Evolutionary conservation across 1,140 invertebrate genomes (phyloP), one percentile per base, ranked within the genome.

Genomic region (Pseudomyrmex flavicornis): DNA sequence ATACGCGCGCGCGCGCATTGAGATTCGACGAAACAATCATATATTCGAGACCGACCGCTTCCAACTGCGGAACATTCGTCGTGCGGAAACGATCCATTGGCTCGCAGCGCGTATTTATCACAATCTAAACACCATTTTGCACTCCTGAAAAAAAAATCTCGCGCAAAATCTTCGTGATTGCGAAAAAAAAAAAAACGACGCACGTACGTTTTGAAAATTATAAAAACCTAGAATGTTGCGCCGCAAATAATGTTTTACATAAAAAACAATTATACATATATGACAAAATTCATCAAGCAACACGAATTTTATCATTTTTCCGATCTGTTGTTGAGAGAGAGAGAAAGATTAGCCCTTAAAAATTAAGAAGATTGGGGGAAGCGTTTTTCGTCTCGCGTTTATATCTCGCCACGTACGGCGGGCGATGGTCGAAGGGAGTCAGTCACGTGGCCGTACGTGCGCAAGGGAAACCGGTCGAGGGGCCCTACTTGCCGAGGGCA

Each of bases 401-500:
- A 7, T 56, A 62, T 70, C 15, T 22, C 56, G 15, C 48, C 50
- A 63, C 63, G 69, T 80, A 54, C n/a, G 63, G 58, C 17, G 76
- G 77, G 17, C 66, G 59, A 73, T 13, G 75, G 66, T 83, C 73
- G 61, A 87, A 72, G 69, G 46, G n/a, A 74, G 85, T 75, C 82
- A 66, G 85, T 88, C 85, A 88, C 85, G 85, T 74, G 85, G 54
- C 1, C 48, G 66, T 86, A 87, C 86, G 86, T 87, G 86, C 86
- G 58, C 59, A 17, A 83, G 72, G 46, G 70, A 22, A 10, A 52
- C 2, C 13, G 46, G 75, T 58, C 76, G 48, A 69, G 48, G 15
- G 7, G 35, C n/a, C 8, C n/a, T 61, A 65, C 61, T 26, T 72
- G 26, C 10, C 13, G 52, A 10, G 44, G n/a, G 50, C 20, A n/a